A percentile compares a stretch with the other conserved stretches of the same genome.
Conservation (phyloP, 2,113 vertebrate species). For the Dolichallabes microphthalmus region DNA sequence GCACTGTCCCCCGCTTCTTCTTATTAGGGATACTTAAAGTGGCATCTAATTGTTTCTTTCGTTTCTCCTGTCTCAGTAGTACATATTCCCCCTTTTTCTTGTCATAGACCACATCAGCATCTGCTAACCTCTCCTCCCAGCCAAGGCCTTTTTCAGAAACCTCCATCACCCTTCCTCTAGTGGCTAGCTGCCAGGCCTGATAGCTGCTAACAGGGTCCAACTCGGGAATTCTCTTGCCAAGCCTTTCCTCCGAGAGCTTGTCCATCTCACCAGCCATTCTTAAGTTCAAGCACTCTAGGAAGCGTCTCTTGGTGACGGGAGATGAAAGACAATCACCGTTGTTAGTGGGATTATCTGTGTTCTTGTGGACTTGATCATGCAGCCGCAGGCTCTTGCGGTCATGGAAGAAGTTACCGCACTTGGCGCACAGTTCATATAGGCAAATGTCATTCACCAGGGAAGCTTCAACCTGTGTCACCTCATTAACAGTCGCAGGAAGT, state of each 20-base stretch:
- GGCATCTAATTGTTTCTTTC: constrained; percentile 80
- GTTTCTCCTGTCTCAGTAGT: constrained; percentile 84
- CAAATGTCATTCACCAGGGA: constrained; percentile 81
- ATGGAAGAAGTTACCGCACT: constrained; percentile 92
- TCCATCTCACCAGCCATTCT: constrained; percentile 64
- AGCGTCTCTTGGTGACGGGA: constrained; percentile 65
- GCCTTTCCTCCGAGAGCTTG: constrained; percentile 55
- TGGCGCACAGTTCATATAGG: constrained; percentile 89
- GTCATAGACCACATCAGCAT: constrained; percentile 83
- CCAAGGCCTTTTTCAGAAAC: constrained; percentile 82
- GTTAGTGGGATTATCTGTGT: constrained; percentile 47
- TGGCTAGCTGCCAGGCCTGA: constrained; percentile 94
- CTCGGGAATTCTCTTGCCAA: constrained; percentile 80
- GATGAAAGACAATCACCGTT: constrained; percentile 45
- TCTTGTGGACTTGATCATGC: constrained; percentile 85
- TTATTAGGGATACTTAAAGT: constrained; percentile 59
- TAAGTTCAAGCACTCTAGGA: constrained; percentile 83
- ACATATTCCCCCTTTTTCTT: constrained; percentile 84
- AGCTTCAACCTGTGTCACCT: constrained; percentile 82
- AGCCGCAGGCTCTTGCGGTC: constrained; percentile 82
- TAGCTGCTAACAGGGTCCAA: constrained; percentile 94
- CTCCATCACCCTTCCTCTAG: constrained; percentile 86
- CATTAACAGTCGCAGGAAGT: constrained; percentile 84
- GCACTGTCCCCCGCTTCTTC: constrained; percentile 59
- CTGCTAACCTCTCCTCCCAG: constrained; percentile 83